A percentile compares a stretch with the other conserved stretches of the same genome.
Evolutionary conservation across 1,140 invertebrate genomes (phyloP).

Genomic region (Mamestra configurata): DNA sequence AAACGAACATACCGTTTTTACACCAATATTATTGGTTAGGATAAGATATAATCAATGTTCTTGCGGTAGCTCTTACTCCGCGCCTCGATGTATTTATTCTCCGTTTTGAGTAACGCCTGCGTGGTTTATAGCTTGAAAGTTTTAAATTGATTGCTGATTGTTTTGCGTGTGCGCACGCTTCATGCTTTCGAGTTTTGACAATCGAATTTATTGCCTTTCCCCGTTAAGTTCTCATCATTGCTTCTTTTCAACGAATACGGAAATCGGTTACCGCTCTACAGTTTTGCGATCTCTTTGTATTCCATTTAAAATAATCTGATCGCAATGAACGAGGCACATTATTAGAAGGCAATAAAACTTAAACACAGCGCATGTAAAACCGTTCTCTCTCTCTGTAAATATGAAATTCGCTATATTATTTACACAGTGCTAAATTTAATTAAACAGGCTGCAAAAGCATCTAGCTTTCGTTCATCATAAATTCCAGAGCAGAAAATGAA

Average conservation of each 20-base stretch:
- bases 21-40: constrained; percentile 11
- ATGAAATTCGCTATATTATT: constrained; percentile 3
- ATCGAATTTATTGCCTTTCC: constrained; percentile 8
- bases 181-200: constrained; percentile 41
- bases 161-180: constrained; percentile 39
- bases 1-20: constrained; percentile 12
- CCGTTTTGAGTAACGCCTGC: constrained; percentile 30
- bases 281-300: too few species aligned
- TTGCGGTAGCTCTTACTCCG: constrained; percentile 31
- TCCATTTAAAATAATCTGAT: too few species aligned
- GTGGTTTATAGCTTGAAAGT: constrained; percentile 31
- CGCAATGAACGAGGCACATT: too few species aligned
- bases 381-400: background rate
- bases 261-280: background rate
- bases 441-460: constrained; percentile 35
- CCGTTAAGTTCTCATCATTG: background rate
- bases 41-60: constrained; percentile 23
- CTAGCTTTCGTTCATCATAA: constrained; percentile 19
- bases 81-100: constrained; percentile 32
- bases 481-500: constrained; percentile 14
- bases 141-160: constrained; percentile 44
- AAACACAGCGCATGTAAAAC: background rate
- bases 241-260: background rate
- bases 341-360: background rate
- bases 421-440: constrained; percentile 8